Base-by-base conservation (phyloP, 2,113 vertebrate genomes). In the Synchiropus splendidus region DNA sequence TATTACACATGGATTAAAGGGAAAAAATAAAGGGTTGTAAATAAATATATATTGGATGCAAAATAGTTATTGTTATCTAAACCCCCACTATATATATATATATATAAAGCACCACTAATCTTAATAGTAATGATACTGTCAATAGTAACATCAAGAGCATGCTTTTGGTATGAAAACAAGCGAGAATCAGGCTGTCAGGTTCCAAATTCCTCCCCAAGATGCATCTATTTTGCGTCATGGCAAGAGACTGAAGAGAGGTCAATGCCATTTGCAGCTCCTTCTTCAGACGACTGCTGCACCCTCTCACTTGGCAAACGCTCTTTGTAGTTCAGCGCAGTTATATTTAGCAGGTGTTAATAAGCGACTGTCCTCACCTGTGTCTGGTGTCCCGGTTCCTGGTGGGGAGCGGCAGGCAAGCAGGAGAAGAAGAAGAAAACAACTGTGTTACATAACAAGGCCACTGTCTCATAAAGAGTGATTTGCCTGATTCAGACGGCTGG, bases 361-460 rank as follows among this genome's bases (percentile, higher is more conserved):
- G 37, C 21, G 44, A n/a, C n/a, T n/a, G 6, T 62, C 78, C 90
- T 85, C 85, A 99, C 95, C 94, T 97, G 85, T 99, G 95, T 70
- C 95, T 89, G 60, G 92, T 94, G 73, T 99, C 95, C 82, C 94
- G 89, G 72, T 99, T 99, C 82, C 95, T 99, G 85, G 62, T 65
- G 51, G 58, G 9, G 43, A 48, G 47, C 61, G 61, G 60, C 38
- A 13, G 31, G 46, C 40, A 50, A 57, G 52, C n/a, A 2, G 66
- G 64, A 49, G 59, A 45, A 75, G 74, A 59, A 59, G 41, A 17
- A 32, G 40, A 54, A 63, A 59, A 67, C 64, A 39, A 50, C 55
- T 60, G 18, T 45, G 43, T 35, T 56, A 75, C 50, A 8, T 27
- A 27, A 27, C 21, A 27, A 27, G 4, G 8, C 8, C 21, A 27